Percentiles rank a stretch among this genome's conserved stretches.
Conservation (phyloP, 2,797 vertebrate genomes). For the Chelon auratus region DNA sequence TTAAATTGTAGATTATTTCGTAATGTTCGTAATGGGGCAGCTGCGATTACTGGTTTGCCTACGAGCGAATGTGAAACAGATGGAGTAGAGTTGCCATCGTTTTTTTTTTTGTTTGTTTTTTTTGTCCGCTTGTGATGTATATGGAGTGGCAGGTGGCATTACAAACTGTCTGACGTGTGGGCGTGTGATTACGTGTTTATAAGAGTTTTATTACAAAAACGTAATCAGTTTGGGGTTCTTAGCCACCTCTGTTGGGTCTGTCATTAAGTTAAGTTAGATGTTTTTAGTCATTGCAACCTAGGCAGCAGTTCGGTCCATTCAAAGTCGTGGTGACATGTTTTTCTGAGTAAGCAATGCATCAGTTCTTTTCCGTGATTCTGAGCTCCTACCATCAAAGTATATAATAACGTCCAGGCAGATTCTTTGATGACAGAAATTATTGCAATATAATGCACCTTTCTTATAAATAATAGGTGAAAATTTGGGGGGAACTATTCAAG, state of each 20-base stretch:
- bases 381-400: no score
- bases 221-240: not conserved
- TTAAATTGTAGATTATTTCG: not conserved
- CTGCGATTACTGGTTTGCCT: not conserved
- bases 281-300: not conserved
- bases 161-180: not conserved
- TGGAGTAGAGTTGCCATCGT: not conserved
- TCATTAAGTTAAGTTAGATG: not conserved
- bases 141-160: not conserved
- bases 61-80: no score
- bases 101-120: not conserved
- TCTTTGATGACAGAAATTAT: no score
- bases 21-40: not conserved
- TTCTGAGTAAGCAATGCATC: no score
- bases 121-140: not conserved
- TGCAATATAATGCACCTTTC: no score
- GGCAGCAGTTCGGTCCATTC: not conserved
- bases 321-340: not conserved
- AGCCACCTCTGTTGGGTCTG: not conserved
- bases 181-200: not conserved
- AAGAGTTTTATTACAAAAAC: not conserved
- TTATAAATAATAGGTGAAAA: not conserved
- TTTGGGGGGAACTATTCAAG: not conserved
- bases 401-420: no score
- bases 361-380: no score